These are phyloP conservation scores for Chloroceryle amazona DNA, from an alignment of 2,797 vertebrate species.

Conservation along the genomic window DNA sequence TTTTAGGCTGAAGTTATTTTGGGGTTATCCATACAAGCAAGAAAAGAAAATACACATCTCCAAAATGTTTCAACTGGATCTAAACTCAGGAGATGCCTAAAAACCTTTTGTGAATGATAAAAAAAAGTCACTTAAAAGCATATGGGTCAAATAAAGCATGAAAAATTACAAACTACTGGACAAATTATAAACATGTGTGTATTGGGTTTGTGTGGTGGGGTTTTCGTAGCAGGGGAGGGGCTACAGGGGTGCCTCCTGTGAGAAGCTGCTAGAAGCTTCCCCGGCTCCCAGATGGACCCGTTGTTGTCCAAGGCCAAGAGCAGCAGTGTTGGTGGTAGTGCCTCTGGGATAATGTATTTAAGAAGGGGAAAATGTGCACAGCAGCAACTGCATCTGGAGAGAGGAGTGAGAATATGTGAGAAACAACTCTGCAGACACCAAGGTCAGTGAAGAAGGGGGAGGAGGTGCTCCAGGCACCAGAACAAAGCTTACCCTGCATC, in stretches of 20 bases:
- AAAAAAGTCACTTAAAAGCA: neutral
- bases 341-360: neutral
- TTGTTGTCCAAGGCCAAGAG: neutral
- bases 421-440: neutral
- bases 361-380: neutral
- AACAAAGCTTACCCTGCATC: neutral
- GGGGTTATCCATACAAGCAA: neutral
- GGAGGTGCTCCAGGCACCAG: neutral
- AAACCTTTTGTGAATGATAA: neutral
- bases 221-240: neutral
- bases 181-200: neutral
- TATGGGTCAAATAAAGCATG: neutral
- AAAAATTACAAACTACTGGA: neutral
- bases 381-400: neutral
- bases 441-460: neutral
- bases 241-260: neutral
- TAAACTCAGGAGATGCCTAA: neutral
- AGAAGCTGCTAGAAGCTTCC: neutral
- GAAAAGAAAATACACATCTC: neutral
- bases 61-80: neutral
- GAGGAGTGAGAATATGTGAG: neutral
- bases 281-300: neutral
- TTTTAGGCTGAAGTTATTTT: conserved; percentile 4
- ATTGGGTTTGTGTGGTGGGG: neutral
- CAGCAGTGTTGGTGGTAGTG: neutral